These are phyloP conservation scores for Drosophila kepulauana DNA, from an alignment of 1,140 invertebrate species.

Conservation along the genomic window DNA sequence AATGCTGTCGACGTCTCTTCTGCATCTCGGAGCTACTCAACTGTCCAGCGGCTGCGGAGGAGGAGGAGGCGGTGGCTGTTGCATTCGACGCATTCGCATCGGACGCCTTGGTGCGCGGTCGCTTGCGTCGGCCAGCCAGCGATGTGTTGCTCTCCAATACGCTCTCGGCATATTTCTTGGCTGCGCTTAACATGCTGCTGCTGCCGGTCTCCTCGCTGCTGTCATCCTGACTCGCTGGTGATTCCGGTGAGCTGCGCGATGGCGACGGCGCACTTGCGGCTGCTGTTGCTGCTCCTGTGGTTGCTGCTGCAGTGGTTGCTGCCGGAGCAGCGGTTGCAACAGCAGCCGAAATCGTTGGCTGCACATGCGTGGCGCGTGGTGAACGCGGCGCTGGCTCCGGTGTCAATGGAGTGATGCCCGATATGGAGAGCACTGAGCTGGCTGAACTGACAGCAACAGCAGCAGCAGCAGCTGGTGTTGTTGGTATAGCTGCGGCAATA, in stretches of 20 bases:
- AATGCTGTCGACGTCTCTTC: slow-evolving; percentile 63
- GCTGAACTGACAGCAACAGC: neutral
- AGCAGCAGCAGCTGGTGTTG: neutral
- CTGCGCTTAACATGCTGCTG: slow-evolving; percentile 18
- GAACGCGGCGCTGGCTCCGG: slow-evolving; percentile 39
- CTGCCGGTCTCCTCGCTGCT: slow-evolving; percentile 70
- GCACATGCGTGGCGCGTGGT: slow-evolving; percentile 29
- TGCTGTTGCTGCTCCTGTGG: slow-evolving; percentile 17
- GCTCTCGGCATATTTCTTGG: slow-evolving; percentile 58
- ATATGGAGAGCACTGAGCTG: slow-evolving; percentile 33
- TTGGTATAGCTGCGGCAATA: neutral
- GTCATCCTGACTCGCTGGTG: slow-evolving; percentile 80
- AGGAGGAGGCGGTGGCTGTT: neutral
- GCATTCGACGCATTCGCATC: slow-evolving; percentile 53
- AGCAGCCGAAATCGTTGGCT: too few species aligned
- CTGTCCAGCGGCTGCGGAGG: neutral
- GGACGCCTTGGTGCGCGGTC: slow-evolving; percentile 85
- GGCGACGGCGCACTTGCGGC: slow-evolving; percentile 27
- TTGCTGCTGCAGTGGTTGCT: neutral
- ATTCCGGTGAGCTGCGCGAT: slow-evolving; percentile 75
- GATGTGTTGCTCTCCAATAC: slow-evolving; percentile 49
- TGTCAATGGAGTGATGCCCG: slow-evolving; percentile 50
- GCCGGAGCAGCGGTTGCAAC: neutral
- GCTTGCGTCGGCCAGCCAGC: slow-evolving; percentile 83
- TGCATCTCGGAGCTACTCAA: slow-evolving; percentile 23